These are phyloP conservation scores for Platyrinchus mystaceus DNA, from an alignment of 2,797 vertebrate species.

Conservation along the genomic window DNA sequence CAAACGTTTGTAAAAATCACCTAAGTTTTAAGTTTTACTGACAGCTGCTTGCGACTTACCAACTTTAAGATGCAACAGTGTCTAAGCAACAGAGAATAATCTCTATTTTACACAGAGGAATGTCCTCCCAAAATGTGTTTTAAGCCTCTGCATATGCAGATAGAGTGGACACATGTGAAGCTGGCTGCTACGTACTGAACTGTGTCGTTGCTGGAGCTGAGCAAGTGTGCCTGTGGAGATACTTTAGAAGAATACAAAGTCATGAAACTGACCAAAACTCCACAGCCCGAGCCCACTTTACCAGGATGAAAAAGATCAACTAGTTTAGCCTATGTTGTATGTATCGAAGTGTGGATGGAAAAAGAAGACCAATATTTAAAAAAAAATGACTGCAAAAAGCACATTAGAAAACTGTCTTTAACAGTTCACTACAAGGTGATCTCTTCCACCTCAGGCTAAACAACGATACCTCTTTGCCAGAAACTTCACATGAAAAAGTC, in stretches of 20 bases:
- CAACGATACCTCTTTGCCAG: not conserved
- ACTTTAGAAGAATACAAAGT: not conserved
- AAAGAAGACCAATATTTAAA: not conserved
- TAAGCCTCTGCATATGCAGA: not conserved
- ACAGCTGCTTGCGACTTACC: conserved; percentile 21
- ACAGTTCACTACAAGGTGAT: not conserved
- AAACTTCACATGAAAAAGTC: not conserved
- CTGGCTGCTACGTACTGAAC: not conserved
- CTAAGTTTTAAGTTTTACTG: not conserved
- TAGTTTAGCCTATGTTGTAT: not conserved
- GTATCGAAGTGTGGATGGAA: not conserved
- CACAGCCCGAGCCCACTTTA: not conserved
- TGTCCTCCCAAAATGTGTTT: not conserved
- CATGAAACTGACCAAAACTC: conserved; percentile 5
- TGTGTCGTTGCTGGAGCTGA: not conserved
- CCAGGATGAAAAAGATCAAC: not conserved
- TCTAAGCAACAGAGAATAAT: not conserved
- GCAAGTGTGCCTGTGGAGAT: not conserved
- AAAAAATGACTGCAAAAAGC: not conserved
- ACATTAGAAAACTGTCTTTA: not conserved
- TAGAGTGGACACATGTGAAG: not conserved
- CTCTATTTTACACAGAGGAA: not conserved
- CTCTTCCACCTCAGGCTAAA: not conserved
- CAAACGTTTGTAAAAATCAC: conserved; percentile 18
- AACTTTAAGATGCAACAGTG: conserved; percentile 25